Evolutionary conservation across 2,888 invertebrate genomes (phyloP), one percentile per base, ranked within the genome.

Genomic region (Drosophila acutilabella): DNA sequence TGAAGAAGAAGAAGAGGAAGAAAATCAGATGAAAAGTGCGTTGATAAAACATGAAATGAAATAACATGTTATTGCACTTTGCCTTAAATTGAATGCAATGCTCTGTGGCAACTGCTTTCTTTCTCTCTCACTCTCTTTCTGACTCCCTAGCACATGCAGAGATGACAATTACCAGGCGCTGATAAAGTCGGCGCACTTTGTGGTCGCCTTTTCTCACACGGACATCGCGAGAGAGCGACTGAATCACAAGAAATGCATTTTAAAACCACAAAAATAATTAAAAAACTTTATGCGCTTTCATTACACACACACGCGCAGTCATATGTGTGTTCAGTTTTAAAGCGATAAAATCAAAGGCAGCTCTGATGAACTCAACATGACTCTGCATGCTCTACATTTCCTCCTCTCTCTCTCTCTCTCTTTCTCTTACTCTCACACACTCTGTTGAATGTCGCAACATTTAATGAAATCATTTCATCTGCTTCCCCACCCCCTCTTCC

Each of bases 61-160:
- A 80, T 84, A 84, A 84, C 83, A 84, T 87, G 84, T 81, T 84
- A 84, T 84, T 84, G 83, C 83, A 87, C 83, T 84, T 84, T 83
- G 66, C 65, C 70, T 74, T 69, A 81, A 86, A 74, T 74, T 74
- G 56, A 81, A 81, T 67, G 66, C 69, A 69, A 60, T 71, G 44
- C 54, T 57, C 40, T 45, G 44, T 5, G 38, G 38, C 47, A 48
- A 2, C 30, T 30, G 2, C n/a, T 2, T 26, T 18, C 33, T 11
- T 20, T 20, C 44, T 45, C 33, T 23, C 23, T 13, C 14, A 1
- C 5, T 36, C 8, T 20, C 20, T 16, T 16, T 56, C 56, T 38
- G 30, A 30, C n/a, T 36, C 11, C 13, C 14, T 14, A 4, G 13
- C 36, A n/a, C 20, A 53, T 4, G 42, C 64, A 30, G 60, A 42